These are phyloP conservation scores for Lutraria rhynchaena DNA, from an alignment of 1,140 invertebrate genomes.

Conservation along the genomic window DNA sequence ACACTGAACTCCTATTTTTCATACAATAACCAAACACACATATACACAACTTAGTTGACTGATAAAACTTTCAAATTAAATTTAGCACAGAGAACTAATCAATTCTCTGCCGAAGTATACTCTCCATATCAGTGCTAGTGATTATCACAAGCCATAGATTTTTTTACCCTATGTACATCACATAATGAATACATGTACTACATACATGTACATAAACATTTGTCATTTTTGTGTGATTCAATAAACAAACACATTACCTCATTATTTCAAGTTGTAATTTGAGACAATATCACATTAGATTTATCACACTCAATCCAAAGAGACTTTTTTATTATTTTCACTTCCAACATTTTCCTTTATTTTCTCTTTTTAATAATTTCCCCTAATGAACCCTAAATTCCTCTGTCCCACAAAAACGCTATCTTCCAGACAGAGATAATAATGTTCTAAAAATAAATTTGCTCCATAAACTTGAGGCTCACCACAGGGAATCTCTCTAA, in stretches of 20 bases:
- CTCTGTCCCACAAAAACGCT: constrained; percentile 50
- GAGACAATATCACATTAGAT: neutral
- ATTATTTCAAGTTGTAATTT: no score
- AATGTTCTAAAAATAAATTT: constrained; percentile 51
- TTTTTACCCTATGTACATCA: no score
- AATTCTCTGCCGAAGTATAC: constrained; percentile 14
- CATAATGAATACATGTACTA: no score
- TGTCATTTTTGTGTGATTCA: no score
- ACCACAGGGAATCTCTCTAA: neutral
- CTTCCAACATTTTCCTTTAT: neutral
- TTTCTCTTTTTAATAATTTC: neutral
- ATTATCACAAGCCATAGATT: no score
- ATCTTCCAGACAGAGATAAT: constrained; percentile 25
- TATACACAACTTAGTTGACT: no score
- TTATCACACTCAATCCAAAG: constrained; percentile 11
- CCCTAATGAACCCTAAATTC: constrained; percentile 29
- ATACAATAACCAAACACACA: no score
- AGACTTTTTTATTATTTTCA: constrained; percentile 18
- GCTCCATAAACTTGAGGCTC: constrained; percentile 51
- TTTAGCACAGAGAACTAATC: constrained; percentile 36
- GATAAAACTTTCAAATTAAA: neutral
- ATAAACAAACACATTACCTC: no score
- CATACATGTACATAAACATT: no score
- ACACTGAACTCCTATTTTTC: no score
- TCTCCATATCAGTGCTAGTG: no score